Conservation (phyloP, 1,140 invertebrate species). For the Drosophila ohnishii region DNA sequence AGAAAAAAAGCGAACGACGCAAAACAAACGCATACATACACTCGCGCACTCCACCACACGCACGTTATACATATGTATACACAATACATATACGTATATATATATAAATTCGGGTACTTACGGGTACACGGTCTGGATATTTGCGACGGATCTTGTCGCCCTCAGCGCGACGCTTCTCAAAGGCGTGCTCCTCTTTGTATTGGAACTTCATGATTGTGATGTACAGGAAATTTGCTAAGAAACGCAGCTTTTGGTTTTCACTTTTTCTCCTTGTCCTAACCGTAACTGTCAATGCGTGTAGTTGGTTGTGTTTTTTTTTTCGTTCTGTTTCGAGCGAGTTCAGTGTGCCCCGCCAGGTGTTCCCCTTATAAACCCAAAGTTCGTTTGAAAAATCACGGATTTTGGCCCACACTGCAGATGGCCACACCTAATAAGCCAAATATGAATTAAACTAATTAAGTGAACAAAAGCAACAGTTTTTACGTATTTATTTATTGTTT, state of each 20-base stretch:
- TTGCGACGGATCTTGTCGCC: slow-evolving; percentile 90
- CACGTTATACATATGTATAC: slow-evolving; percentile 5
- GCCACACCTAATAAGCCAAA: background rate
- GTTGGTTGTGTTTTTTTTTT: slow-evolving; percentile 18
- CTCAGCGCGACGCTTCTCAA: slow-evolving; percentile 98
- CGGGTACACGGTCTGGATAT: slow-evolving; percentile 97
- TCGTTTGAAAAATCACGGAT: background rate
- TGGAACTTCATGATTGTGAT: slow-evolving; percentile 95
- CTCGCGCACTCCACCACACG: slow-evolving; percentile 20
- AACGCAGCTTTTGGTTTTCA: slow-evolving; percentile 80
- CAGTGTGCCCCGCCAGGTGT: slow-evolving; percentile 1
- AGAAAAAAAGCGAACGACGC: slow-evolving; percentile 65
- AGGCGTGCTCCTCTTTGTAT: slow-evolving; percentile 99
- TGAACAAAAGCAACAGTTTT: no score
- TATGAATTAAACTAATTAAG: no score
- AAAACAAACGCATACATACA: slow-evolving; percentile 74
- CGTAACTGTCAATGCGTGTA: slow-evolving; percentile 17
- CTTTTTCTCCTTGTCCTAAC: slow-evolving; percentile 20
- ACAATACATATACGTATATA: slow-evolving; percentile 15
- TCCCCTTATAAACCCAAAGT: background rate
- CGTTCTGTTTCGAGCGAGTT: slow-evolving; percentile 8
- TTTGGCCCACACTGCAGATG: background rate
- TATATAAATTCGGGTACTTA: slow-evolving; percentile 85
- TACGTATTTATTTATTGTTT: no score
- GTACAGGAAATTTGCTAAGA: slow-evolving; percentile 70